These are phyloP conservation scores for Steinernema scapterisci DNA, from an alignment of 2,888 invertebrate species.

Conservation along the genomic window DNA sequence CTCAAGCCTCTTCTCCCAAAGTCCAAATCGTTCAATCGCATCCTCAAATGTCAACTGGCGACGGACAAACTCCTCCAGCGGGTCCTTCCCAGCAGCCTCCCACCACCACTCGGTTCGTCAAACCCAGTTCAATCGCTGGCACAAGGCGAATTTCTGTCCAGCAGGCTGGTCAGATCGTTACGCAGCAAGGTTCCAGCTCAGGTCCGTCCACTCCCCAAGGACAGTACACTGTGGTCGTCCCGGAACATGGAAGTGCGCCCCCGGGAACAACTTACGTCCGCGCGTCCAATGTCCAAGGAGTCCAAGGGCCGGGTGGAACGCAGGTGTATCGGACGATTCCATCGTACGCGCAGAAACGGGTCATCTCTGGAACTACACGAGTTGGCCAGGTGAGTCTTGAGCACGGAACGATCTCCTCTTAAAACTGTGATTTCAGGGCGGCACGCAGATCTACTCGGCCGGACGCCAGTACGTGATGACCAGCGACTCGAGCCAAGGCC, in stretches of 20 bases:
- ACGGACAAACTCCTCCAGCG: too few relatives aligned
- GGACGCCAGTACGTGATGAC: not conserved
- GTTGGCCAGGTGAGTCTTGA: too few relatives aligned
- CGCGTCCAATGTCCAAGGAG: not conserved
- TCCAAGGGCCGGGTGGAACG: not conserved
- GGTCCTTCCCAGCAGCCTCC: not conserved
- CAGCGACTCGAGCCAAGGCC: not conserved
- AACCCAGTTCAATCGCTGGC: not conserved
- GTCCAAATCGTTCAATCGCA: not conserved
- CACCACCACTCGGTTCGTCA: too few relatives aligned
- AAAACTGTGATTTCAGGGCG: not conserved
- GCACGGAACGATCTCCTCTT: too few relatives aligned
- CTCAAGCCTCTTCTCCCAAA: not conserved
- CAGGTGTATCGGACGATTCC: constrained; percentile 2
- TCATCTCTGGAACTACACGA: too few relatives aligned
- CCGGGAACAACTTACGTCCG: not conserved
- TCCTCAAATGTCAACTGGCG: not conserved
- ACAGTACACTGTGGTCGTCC: constrained; percentile 18
- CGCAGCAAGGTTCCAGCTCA: not conserved
- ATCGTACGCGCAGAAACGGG: not conserved
- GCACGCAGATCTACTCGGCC: not conserved
- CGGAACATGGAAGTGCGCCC: not conserved
- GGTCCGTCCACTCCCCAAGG: not conserved
- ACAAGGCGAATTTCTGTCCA: too few relatives aligned
- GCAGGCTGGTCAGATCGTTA: not conserved